Percentiles rank a stretch among this genome's conserved stretches.
These are phyloP conservation scores for Pseudomyrmex pallidus DNA, from an alignment of 1,140 invertebrate species.

Conservation along the genomic window DNA sequence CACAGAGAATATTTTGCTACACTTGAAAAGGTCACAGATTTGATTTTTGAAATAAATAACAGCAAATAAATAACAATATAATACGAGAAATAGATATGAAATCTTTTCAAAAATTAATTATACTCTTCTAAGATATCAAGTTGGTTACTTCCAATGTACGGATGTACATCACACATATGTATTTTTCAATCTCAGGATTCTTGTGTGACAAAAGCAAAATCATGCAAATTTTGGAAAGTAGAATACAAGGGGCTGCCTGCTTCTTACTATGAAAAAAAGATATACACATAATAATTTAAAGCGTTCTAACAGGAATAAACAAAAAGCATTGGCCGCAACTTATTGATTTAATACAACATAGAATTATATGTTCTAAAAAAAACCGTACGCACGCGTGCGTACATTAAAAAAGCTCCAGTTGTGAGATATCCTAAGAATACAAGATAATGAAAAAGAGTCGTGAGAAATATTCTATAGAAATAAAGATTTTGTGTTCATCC, in stretches of 20 bases:
- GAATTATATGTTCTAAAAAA: constrained; percentile 51
- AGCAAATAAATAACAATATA: not conserved
- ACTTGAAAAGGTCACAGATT: not conserved
- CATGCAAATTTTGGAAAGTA: constrained; percentile 47
- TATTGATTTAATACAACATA: constrained; percentile 45
- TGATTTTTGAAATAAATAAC: not conserved
- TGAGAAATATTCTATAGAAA: constrained; percentile 13
- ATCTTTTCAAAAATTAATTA: constrained; percentile 1
- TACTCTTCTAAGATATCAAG: not conserved
- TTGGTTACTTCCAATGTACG: not conserved
- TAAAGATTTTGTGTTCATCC: not conserved
- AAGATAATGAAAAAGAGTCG: constrained; percentile 45
- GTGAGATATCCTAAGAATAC: constrained; percentile 74
- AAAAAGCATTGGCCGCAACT: constrained; percentile 30
- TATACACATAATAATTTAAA: constrained; percentile 25
- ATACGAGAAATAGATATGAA: no score
- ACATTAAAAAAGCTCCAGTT: constrained; percentile 42
- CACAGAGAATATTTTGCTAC: not conserved
- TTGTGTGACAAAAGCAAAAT: constrained; percentile 43
- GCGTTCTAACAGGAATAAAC: constrained; percentile 12
- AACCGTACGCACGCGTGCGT: not conserved
- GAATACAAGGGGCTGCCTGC: constrained; percentile 14
- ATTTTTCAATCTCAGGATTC: constrained; percentile 24
- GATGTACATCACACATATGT: constrained; percentile 19
- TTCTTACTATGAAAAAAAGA: constrained; percentile 40